Base-by-base conservation (phyloP, 2,113 vertebrate genomes). In the Bettongia penicillata region DNA sequence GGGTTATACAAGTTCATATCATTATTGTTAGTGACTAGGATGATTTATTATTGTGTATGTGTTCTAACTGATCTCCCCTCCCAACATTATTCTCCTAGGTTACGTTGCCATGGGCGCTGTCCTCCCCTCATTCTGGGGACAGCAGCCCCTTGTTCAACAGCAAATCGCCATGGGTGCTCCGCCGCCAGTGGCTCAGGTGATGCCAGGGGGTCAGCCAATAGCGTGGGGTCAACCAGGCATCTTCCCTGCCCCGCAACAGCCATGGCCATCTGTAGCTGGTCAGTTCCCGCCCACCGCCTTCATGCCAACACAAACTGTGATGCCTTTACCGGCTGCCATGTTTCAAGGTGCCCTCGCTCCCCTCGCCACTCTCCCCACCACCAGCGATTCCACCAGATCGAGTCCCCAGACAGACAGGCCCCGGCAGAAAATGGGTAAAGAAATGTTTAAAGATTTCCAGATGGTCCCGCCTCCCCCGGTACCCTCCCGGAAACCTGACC, bases 21-120 rank as follows among this genome's bases (percentile, higher is more conserved):
- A 43, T 25, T 94, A 2, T 84, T 92, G 48, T 52, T 47, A 22
- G 2, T 50, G 48, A 3, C 61, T 53, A 25, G 50, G 52, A 92
- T 31, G 24, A 37, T 91, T 95, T 52, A 93, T 95, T 50, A 10
- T 95, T 50, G 0, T 90, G 14, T 5, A n/a, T 0, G 53, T 68
- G 0, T 26, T 43, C 57, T 96, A 53, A 91, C 53, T 9, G 10
- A 8, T 28, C 51, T 3, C 11, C 49, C 94, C 3, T 23, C 16
- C 68, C 68, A 1, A 19, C 68, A 14, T 23, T 43, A 22, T 84
- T 94, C 51, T 90, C 94, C 52, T 84, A 99, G 99, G 99, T 99
- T 99, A 99, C 96, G 99, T 99, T 98, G 99, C 99, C 51, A 99
- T 99, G 99, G 99, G 99, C 98, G 99, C 99, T 90, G 99, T 99